Conservation (phyloP, 2,888 invertebrate species). For the Cenopis cana region DNA sequence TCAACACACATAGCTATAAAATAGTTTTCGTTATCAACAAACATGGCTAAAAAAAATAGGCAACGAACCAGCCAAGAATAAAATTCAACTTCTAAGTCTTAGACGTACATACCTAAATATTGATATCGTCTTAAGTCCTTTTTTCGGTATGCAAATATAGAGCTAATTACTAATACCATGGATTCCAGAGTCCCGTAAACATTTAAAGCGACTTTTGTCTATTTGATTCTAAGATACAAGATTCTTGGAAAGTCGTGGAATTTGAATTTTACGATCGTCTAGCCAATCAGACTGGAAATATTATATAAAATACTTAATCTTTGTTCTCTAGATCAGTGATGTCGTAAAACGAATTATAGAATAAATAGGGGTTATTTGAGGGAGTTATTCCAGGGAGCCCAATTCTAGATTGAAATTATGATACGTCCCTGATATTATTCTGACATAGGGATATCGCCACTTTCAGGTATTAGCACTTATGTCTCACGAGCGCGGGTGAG, state of each 20-base stretch:
- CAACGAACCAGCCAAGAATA: neutral
- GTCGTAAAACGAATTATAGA: too few relatives aligned
- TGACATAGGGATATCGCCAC: too few relatives aligned
- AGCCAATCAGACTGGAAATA: conserved; percentile 31
- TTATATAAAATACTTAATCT: conserved; percentile 13
- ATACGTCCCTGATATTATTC: too few relatives aligned
- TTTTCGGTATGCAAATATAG: neutral
- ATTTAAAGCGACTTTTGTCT: neutral
- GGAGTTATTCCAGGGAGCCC: too few relatives aligned
- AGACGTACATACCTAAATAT: neutral
- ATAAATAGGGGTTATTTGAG: too few relatives aligned
- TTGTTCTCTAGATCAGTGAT: neutral
- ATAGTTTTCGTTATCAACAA: neutral
- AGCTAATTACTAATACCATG: neutral
- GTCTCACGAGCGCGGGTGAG: too few relatives aligned
- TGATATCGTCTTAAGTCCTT: neutral
- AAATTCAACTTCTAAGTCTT: neutral
- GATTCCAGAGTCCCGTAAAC: neutral
- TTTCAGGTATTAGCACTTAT: too few relatives aligned
- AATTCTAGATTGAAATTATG: too few relatives aligned
- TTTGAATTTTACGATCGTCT: conserved; percentile 36
- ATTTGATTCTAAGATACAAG: neutral
- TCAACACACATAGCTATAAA: too few relatives aligned
- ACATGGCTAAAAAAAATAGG: neutral
- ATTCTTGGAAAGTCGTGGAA: conserved; percentile 15